Conservation (phyloP, 2,113 vertebrate species). For the Oncorhynchus keta region DNA sequence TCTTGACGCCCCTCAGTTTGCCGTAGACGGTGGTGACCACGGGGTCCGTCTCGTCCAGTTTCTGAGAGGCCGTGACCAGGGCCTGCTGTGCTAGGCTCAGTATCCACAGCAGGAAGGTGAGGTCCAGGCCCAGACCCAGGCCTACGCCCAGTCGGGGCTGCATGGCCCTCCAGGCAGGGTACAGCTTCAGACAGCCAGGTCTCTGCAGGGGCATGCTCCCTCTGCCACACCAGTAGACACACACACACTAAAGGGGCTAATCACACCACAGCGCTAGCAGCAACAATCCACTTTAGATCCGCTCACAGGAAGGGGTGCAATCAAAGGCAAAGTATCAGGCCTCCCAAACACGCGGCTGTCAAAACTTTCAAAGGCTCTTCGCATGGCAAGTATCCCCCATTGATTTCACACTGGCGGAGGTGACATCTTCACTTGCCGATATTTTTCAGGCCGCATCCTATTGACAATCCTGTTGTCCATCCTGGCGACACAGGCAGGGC, state of each 20-base stretch:
- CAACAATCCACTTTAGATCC: neutral
- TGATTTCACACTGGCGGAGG: slow-evolving; percentile 74
- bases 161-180: slow-evolving; percentile 35
- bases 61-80: slow-evolving; percentile 75
- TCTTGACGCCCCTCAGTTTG: slow-evolving; percentile 92
- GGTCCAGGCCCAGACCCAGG: slow-evolving; percentile 47
- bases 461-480: slow-evolving; percentile 81
- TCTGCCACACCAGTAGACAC: slow-evolving; percentile 10
- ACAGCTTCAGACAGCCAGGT: slow-evolving; percentile 64
- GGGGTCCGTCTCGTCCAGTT: slow-evolving; percentile 91
- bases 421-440: slow-evolving; percentile 76
- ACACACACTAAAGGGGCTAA: neutral
- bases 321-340: slow-evolving; percentile 35
- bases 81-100: slow-evolving; percentile 80
- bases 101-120: slow-evolving; percentile 72
- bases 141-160: slow-evolving; percentile 66
- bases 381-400: slow-evolving; percentile 73
- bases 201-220: slow-evolving; percentile 79
- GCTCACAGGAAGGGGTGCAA: neutral
- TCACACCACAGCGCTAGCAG: too few relatives aligned
- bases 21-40: slow-evolving; percentile 89
- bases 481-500: slow-evolving; percentile 65
- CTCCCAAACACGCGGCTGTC: slow-evolving; percentile 67
- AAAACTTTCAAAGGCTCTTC: slow-evolving; percentile 44
- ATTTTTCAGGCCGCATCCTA: slow-evolving; percentile 78